phyloP scores from a whole-genome alignment of 2,113 vertebrate genomes.

The Syngnathoides biaculeatus region DNA sequence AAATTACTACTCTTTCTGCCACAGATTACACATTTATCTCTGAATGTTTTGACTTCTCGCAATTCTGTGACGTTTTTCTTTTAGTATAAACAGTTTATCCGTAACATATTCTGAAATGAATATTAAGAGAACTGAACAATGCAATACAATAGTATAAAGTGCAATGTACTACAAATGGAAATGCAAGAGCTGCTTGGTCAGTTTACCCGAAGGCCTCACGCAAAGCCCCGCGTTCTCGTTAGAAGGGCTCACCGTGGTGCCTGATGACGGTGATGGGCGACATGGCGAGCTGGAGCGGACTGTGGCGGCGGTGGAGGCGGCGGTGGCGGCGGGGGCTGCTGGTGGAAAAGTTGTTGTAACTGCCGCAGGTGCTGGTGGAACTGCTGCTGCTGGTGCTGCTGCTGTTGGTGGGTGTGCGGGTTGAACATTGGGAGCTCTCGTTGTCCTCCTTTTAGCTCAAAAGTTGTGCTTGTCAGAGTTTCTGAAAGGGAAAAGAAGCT shows the following conservation, averaged over 20 bases:
- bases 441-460: background rate
- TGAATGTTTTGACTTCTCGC: too few relatives aligned
- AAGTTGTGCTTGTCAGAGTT: conserved; percentile 12
- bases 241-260: conserved; percentile 76
- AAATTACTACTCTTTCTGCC: too few relatives aligned
- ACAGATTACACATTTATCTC: too few relatives aligned
- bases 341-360: conserved; percentile 82
- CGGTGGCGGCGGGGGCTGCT: conserved; percentile 68
- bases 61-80: too few relatives aligned
- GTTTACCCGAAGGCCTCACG: conserved; percentile 32
- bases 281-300: conserved; percentile 73
- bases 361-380: conserved; percentile 86
- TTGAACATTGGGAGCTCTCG: conserved; percentile 79
- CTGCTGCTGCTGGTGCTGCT: conserved; percentile 74
- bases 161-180: background rate
- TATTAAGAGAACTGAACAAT: background rate
- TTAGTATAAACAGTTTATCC: too few relatives aligned
- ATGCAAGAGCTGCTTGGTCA: background rate
- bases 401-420: conserved; percentile 80
- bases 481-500: background rate
- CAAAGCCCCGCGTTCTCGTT: conserved; percentile 72
- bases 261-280: conserved; percentile 68
- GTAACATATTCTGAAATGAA: too few relatives aligned
- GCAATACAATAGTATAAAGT: background rate
- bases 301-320: conserved; percentile 64